Evolutionary conservation across 2,888 invertebrate species (phyloP).

Genomic region (Margaritifera margaritifera): DNA sequence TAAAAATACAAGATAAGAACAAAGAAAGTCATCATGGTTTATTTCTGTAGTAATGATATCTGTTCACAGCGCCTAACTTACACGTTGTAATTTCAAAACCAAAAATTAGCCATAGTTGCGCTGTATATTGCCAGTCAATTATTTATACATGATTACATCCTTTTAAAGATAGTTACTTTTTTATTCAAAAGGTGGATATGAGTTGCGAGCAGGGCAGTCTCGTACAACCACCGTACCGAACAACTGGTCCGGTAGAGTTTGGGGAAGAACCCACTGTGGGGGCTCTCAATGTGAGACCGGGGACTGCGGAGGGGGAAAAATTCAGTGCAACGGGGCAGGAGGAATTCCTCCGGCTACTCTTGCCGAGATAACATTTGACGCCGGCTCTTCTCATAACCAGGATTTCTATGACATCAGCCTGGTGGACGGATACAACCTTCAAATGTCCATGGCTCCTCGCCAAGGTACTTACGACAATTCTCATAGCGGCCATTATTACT

Average conservation of each 20-base stretch:
- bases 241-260: slow-evolving; percentile 60
- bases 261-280: slow-evolving; percentile 74
- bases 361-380: slow-evolving; percentile 40
- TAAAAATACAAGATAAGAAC: no score
- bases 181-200: slow-evolving; percentile 23
- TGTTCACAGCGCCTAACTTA: no score
- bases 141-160: no score
- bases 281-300: slow-evolving; percentile 61
- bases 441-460: slow-evolving; percentile 34
- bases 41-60: no score
- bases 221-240: slow-evolving; percentile 13
- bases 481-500: slow-evolving; percentile 67
- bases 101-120: no score
- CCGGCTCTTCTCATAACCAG: slow-evolving; percentile 50
- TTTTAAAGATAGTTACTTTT: no score
- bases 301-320: slow-evolving; percentile 61
- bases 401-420: slow-evolving; percentile 76
- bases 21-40: no score
- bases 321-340: slow-evolving; percentile 73
- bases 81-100: no score
- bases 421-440: slow-evolving; percentile 75
- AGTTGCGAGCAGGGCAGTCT: slow-evolving; percentile 11
- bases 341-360: slow-evolving; percentile 33
- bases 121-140: no score
- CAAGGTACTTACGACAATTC: slow-evolving; percentile 22